A percentile compares a stretch with the other conserved stretches of the same genome.
These are phyloP conservation scores for Aspidiotus rigidus DNA, from an alignment of 2,888 invertebrate species.

Conservation along the genomic window DNA sequence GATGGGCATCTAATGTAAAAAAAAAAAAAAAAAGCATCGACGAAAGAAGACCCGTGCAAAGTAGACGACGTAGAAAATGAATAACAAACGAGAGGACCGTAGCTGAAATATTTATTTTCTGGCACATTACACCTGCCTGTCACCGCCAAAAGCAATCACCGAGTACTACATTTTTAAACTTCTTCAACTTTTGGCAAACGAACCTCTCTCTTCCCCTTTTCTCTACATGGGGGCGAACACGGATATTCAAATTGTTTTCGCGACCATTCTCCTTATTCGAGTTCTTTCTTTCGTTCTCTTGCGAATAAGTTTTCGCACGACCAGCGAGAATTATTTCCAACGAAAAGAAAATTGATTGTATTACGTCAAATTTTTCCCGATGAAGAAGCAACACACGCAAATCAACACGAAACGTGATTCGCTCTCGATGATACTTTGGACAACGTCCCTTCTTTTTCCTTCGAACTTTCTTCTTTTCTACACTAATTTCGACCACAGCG, in stretches of 20 bases:
- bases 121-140: constrained; percentile 34
- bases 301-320: background rate
- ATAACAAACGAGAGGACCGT: constrained; percentile 30
- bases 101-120: constrained; percentile 33
- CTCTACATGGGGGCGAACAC: background rate
- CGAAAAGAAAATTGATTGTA: background rate
- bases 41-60: background rate
- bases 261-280: background rate
- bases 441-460: background rate
- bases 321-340: too few relatives aligned
- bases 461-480: background rate
- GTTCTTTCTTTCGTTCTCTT: background rate
- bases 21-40: background rate
- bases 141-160: constrained; percentile 34
- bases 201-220: background rate
- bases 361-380: background rate
- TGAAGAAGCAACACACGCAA: background rate
- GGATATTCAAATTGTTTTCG: background rate
- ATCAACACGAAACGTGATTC: background rate
- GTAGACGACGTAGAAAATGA: constrained; percentile 28
- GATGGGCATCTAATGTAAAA: background rate
- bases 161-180: constrained; percentile 30
- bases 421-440: background rate
- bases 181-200: constrained; percentile 25
- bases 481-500: too few relatives aligned